A percentile compares a stretch with the other conserved stretches of the same genome.
Conservation (phyloP, 2,888 invertebrate genomes). For the Nephrotoma appendiculata region DNA sequence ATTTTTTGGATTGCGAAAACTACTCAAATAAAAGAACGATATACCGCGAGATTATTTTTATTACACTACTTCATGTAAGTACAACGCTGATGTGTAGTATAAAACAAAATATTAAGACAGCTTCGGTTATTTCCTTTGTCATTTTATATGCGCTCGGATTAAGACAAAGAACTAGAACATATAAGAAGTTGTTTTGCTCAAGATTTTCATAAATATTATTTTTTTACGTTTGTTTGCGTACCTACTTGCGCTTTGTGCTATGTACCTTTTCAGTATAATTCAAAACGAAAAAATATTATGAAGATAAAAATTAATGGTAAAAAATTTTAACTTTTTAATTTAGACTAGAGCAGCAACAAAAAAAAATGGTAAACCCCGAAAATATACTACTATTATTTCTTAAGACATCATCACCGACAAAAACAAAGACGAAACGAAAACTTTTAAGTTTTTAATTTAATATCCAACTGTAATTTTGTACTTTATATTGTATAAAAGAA, state of each 20-base stretch:
- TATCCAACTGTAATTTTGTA: neutral
- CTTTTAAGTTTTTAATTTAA: neutral
- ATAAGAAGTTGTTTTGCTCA: neutral
- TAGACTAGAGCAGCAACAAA: neutral
- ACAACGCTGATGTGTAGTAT: neutral
- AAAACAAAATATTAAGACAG: neutral
- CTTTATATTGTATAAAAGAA: neutral
- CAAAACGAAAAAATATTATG: neutral
- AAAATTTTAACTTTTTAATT: neutral
- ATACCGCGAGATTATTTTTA: neutral
- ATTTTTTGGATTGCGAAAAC: neutral
- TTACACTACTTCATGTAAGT: neutral
- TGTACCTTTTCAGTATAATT: neutral
- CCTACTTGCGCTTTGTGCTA: neutral
- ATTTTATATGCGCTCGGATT: neutral
- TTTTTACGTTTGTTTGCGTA: neutral
- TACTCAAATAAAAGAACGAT: neutral
- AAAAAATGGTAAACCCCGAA: neutral
- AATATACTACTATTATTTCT: neutral
- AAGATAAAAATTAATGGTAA: neutral
- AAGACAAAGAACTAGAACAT: neutral
- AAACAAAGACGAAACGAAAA: neutral
- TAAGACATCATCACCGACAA: neutral
- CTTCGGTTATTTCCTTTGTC: neutral
- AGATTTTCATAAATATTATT: neutral